Evolutionary conservation across 2,888 invertebrate species (phyloP).

Genomic region (Cremastinae sp.): DNA sequence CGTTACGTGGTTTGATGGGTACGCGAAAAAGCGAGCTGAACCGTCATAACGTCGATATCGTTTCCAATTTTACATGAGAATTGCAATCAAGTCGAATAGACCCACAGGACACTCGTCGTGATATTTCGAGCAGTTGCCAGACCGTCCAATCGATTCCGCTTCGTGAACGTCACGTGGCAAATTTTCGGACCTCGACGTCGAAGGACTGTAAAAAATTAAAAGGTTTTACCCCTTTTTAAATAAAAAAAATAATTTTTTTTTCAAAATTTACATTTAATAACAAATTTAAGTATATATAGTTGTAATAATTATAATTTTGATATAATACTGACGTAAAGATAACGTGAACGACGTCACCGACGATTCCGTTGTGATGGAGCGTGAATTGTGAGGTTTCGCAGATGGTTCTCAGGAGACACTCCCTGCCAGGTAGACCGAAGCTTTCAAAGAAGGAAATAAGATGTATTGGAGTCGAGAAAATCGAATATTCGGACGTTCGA

Average conservation of each 20-base stretch:
- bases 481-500: neutral
- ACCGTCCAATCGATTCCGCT: slow-evolving; percentile 83
- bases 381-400: slow-evolving; percentile 84
- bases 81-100: slow-evolving; percentile 83
- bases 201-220: slow-evolving; percentile 82
- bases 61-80: slow-evolving; percentile 77
- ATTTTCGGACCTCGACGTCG: slow-evolving; percentile 83
- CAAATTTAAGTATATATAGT: neutral
- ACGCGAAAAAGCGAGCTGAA: neutral
- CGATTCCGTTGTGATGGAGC: slow-evolving; percentile 84
- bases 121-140: slow-evolving; percentile 82
- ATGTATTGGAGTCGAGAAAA: neutral
- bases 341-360: slow-evolving; percentile 86
- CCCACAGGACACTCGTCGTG: slow-evolving; percentile 81
- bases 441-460: slow-evolving; percentile 72
- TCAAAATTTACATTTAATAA: too few relatives aligned
- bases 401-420: slow-evolving; percentile 84
- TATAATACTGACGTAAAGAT: slow-evolving; percentile 84
- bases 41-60: slow-evolving; percentile 63
- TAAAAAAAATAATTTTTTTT: neutral
- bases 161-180: slow-evolving; percentile 82
- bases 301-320: neutral
- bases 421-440: slow-evolving; percentile 82
- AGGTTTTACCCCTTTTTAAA: neutral
- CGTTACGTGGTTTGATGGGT: slow-evolving; percentile 32